Evolutionary conservation across 2,888 invertebrate species (phyloP).

Genomic region (Phytoseiulus persimilis): DNA sequence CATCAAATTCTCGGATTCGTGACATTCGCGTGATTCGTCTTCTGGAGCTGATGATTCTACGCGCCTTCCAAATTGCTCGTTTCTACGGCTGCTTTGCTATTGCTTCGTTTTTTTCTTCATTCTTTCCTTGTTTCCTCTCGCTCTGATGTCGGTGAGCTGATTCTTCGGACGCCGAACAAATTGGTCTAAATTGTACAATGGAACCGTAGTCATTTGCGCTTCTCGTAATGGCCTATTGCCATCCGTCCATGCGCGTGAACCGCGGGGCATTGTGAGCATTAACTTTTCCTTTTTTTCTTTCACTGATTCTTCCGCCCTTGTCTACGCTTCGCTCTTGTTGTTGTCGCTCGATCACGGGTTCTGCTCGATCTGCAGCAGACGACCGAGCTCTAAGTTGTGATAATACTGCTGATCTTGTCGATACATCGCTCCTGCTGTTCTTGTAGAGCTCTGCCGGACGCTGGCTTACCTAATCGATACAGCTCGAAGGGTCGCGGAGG

Average conservation of each 20-base stretch:
- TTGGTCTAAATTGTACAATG: not conserved
- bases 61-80: not conserved
- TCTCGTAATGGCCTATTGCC: too few species aligned
- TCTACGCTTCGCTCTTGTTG: not conserved
- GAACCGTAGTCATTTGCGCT: not conserved
- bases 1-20: not conserved
- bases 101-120: not conserved
- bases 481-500: too few species aligned
- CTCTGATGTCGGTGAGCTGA: not conserved
- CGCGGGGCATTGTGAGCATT: not conserved
- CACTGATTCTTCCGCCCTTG: not conserved
- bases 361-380: too few species aligned
- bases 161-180: not conserved
- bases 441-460: too few species aligned
- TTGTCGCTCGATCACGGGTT: too few species aligned
- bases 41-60: not conserved
- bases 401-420: too few species aligned
- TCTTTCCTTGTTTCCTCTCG: not conserved
- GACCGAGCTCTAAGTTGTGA: too few species aligned
- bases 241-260: not conserved
- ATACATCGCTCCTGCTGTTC: too few species aligned
- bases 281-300: too few species aligned
- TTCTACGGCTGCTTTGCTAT: not conserved
- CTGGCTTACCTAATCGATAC: too few species aligned
- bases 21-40: slow-evolving; percentile 5